Evolutionary conservation across 2,888 invertebrate genomes (phyloP), one percentile per base, ranked within the genome.

Genomic region (Tetheella fluctuosa): DNA sequence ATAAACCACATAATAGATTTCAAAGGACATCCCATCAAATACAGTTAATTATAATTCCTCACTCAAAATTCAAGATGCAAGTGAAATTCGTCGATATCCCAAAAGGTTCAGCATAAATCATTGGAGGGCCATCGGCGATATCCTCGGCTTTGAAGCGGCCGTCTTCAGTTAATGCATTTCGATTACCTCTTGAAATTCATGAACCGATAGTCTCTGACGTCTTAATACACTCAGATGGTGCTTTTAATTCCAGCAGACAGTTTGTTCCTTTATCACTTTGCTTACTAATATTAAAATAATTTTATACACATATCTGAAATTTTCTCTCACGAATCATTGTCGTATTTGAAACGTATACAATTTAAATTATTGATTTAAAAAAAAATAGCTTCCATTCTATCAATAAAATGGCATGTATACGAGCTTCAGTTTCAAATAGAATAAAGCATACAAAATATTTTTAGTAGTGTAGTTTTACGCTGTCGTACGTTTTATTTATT

Each of bases 121-220:
- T 73, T 70, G 63, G 72, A 80, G 77, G 62, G 66, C 72, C 72
- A 75, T 76, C 72, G 65, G 62, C 62, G 59, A 39, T 53, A 60
- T 63, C 59, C 61, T 63, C 57, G 30, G 56, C 65, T 70, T 73
- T 69, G 61, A 68, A 72, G 69, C 61, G 66, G 61, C 52, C 71
- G 57, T 63, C 77, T 77, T 65, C 73, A 75, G 70, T 81, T 83
- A 84, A 84, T 84, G 83, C 83, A 83, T 81, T 77, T 78, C 79
- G 79, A 84, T 80, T 70, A 79, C 81, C 69, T 70, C 82, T 83
- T 69, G 77, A 83, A 75, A 83, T 84, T 84, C 84, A 81, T 82
- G 82, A 82, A 69, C 71, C 65, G 61, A 61, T 56, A 66, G 67
- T 60, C n/a, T 39, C 64, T 37, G 2, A 20, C 76, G 69, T 68